A percentile compares a stretch with the other conserved stretches of the same genome.
Conservation (phyloP, 1,140 invertebrate genomes). For the Drosophila nasuta region DNA sequence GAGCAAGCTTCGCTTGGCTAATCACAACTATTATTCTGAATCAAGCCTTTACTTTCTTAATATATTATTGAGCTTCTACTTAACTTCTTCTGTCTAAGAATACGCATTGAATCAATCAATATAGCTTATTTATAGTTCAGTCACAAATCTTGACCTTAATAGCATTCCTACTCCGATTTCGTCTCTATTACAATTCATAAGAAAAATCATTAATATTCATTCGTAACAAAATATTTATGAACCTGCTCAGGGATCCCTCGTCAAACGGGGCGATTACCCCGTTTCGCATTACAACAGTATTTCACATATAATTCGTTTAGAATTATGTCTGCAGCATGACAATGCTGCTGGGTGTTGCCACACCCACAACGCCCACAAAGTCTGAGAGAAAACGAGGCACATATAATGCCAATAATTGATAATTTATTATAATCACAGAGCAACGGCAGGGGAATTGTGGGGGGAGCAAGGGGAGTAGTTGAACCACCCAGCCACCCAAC, state of each 20-base stretch:
- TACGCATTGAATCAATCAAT: neutral
- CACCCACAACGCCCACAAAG: conserved; percentile 34
- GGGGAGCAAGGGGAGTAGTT: conserved; percentile 3
- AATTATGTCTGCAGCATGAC: conserved; percentile 49
- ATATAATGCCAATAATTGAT: conserved; percentile 81
- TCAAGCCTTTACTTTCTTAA: too few species aligned
- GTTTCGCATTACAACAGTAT: conserved; percentile 34
- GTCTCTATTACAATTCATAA: conserved; percentile 21
- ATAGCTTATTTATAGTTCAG: neutral
- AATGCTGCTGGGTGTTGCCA: conserved; percentile 16
- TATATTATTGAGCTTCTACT: neutral
- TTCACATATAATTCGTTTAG: conserved; percentile 47
- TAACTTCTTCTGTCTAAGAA: neutral
- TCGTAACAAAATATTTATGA: conserved; percentile 25
- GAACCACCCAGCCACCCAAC: conserved; percentile 8
- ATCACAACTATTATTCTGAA: too few species aligned
- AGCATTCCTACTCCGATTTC: neutral
- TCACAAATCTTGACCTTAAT: neutral
- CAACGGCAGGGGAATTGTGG: conserved; percentile 19
- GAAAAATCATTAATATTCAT: conserved; percentile 47
- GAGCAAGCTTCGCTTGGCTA: too few species aligned
- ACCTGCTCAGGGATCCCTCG: conserved; percentile 18
- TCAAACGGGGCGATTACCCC: conserved; percentile 24
- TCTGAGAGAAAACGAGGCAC: conserved; percentile 18
- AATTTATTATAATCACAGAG: conserved; percentile 81